Evolutionary conservation across 2,797 vertebrate genomes (phyloP), one percentile per base, ranked within the genome.

Genomic region (Decapterus maruadsi): DNA sequence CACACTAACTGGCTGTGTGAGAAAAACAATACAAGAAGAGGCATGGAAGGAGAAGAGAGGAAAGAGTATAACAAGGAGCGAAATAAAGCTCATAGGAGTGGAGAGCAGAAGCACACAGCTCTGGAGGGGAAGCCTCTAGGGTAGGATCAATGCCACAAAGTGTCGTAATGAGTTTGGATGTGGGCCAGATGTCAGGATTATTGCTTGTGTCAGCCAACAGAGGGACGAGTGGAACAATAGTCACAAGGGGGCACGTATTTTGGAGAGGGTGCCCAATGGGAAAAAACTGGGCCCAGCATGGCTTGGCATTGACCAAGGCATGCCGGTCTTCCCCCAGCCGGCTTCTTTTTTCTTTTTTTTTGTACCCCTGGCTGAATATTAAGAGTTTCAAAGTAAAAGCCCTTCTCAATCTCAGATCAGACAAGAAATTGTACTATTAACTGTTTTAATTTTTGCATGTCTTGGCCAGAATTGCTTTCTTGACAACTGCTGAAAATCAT

Each of bases 171-270:
- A 92, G 88, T 93, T 93, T 94, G 94, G 93, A 93, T 72, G 54
- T 48, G 72, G 80, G 88, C 93, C 92, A 95, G 87, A 93, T 91
- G 88, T 92, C 85, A 87, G 88, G 88, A 94, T 94, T 94, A 94
- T 89, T 91, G 90, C 88, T 85, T 72, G 82, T 92, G 94, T 94
- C 92, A 93, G 92, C 93, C 90, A 93, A 92, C 88, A 93, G 92
- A 92, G 88, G 89, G 85, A 87, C 81, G 70, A 83, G 77, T 83
- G 79, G 88, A 92, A 94, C 87, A 93, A 92, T 83, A 86, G 90
- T 90, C 90, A 90, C 85, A 85, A 87, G 89, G 87, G 81, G 87
- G 77, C 80, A 90, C 60, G 51, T 75, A 90, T 90, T 93, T 90
- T 85, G 65, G 85, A 93, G 82, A 84, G 59, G 72, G 66, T 85